Percentiles rank a stretch among this genome's conserved stretches.
Conservation (phyloP, 2,797 vertebrate genomes). For the Euphonia xanthogaster region DNA sequence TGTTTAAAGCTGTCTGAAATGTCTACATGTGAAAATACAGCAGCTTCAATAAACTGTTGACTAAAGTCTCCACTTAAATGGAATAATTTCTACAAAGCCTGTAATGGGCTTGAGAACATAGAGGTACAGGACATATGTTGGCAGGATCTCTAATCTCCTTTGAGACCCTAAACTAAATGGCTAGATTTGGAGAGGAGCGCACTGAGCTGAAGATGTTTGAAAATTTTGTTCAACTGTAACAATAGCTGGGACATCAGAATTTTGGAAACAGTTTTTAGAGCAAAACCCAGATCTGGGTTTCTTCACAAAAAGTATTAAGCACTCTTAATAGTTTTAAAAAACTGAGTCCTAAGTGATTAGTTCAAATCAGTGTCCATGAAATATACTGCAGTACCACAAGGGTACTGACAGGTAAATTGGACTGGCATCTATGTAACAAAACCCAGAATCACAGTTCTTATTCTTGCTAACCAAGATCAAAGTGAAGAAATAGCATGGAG, state of each 20-base stretch:
- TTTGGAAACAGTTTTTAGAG: background rate
- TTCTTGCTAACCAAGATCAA: background rate
- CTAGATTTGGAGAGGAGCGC: background rate
- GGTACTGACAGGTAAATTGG: background rate
- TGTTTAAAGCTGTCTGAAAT: background rate
- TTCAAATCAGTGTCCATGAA: background rate
- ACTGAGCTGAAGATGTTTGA: background rate
- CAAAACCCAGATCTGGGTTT: background rate
- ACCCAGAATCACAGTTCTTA: background rate
- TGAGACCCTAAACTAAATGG: background rate
- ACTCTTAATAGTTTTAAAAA: background rate
- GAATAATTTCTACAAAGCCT: background rate
- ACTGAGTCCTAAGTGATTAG: background rate
- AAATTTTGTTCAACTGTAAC: background rate
- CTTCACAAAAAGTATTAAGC: background rate
- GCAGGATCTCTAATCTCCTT: background rate
- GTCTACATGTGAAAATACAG: background rate
- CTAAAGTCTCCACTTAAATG: background rate
- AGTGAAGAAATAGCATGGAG: background rate
- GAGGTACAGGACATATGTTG: background rate
- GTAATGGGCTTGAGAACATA: background rate
- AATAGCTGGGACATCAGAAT: background rate
- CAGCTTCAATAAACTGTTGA: background rate
- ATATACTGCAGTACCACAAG: background rate
- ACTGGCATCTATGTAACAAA: background rate